Percentiles rank a stretch among this genome's conserved stretches.
Conservation (phyloP, 2,113 vertebrate species). For the Tachysurus fulvidraco region DNA sequence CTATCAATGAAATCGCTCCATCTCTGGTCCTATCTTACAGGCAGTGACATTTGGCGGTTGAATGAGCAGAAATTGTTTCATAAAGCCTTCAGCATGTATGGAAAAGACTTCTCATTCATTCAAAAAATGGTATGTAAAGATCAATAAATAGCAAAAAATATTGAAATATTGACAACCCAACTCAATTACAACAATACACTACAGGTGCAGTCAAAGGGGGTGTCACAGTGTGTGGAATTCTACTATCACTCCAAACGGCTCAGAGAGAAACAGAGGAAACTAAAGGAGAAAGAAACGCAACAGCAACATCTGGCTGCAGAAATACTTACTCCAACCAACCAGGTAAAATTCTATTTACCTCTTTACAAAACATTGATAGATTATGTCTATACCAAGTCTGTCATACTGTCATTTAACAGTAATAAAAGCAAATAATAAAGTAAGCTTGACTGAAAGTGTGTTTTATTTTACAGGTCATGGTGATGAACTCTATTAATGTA, state of each 20-base stretch:
- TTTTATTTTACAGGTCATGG: slow-evolving; percentile 56
- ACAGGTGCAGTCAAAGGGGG: slow-evolving; percentile 73
- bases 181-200: not conserved
- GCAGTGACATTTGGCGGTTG: slow-evolving; percentile 71
- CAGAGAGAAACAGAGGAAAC: slow-evolving; percentile 68
- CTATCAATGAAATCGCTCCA: not conserved
- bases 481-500: slow-evolving; percentile 51
- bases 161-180: not conserved
- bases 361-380: not conserved
- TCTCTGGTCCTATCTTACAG: slow-evolving; percentile 51
- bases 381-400: not conserved
- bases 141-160: not conserved
- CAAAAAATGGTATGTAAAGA: slow-evolving; percentile 69
- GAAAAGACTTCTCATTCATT: slow-evolving; percentile 74
- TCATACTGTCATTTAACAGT: not conserved
- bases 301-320: slow-evolving; percentile 49
- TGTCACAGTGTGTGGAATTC: slow-evolving; percentile 76
- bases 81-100: slow-evolving; percentile 62
- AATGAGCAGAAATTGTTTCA: slow-evolving; percentile 69
- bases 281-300: slow-evolving; percentile 56
- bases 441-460: slow-evolving; percentile 6
- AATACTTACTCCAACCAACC: slow-evolving; percentile 49
- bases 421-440: not conserved
- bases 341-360: slow-evolving; percentile 23
- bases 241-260: slow-evolving; percentile 75